Base-by-base conservation (phyloP, 2,113 vertebrate genomes). In the Ondatra zibethicus region DNA sequence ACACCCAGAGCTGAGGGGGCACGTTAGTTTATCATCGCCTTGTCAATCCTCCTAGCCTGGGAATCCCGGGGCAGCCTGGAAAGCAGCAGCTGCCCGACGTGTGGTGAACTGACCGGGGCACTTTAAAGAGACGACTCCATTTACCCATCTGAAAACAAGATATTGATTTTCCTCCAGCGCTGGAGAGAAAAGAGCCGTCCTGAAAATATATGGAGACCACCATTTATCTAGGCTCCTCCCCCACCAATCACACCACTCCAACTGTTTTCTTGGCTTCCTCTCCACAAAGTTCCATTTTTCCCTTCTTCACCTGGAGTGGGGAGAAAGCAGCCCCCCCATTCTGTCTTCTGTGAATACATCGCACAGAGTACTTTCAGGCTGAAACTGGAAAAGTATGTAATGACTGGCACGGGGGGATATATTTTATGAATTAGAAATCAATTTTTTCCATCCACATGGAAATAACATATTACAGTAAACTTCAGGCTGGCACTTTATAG, bases 11-110 rank as follows among this genome's bases (percentile, higher is more conserved):
- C 99, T 99, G 99, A 99, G 99, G 99, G 99, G 99, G 99, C 99
- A 99, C 99, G 99, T 99, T 99, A 99, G 99, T 99, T 99, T 99
- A 99, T 99, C 99, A 99, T 99, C 98, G 99, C 99, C 99, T 99
- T 99, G 99, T 99, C 99, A 99, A 99, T 99, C 99, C 99, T 99
- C 98, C 98, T 98, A 99, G 99, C 99, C 99, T 99, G 99, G 99
- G 99, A 99, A 99, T 99, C 99, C 99, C 98, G 98, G 99, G 99
- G 99, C 97, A 98, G 98, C 99, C 99, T 98, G 98, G 99, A 99
- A 99, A 99, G 99, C 99, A 99, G 99, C 99, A 99, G 99, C 99
- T 99, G 99, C 99, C 99, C 99, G 99, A 98, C 98, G 99, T 99
- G 98, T 98, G 98, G 98, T 98, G 98, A 98, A 98, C 98, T 98